Conservation (phyloP, 2,113 vertebrate species). For the Vicugna pacos region DNA sequence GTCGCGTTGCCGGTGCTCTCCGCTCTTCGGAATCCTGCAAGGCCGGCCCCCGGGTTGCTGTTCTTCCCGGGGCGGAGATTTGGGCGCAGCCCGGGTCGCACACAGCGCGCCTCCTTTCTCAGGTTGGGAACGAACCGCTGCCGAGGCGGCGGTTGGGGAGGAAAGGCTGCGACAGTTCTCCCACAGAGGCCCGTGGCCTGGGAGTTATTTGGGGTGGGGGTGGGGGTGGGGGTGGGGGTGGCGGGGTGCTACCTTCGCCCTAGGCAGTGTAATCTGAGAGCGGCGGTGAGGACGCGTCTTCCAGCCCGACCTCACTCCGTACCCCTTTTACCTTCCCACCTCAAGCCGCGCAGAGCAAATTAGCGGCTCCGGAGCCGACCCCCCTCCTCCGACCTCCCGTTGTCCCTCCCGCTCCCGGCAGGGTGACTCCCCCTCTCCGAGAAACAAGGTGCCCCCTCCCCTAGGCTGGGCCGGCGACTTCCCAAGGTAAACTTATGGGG, state of each 20-base stretch:
- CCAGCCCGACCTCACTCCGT: not conserved
- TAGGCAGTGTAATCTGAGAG: not conserved
- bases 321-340: not conserved
- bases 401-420: not conserved
- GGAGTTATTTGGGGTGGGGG: not conserved
- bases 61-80: not conserved
- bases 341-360: not conserved
- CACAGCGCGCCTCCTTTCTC: not conserved
- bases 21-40: not conserved
- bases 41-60: not conserved
- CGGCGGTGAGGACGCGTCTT: not conserved
- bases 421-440: not conserved
- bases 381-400: not conserved
- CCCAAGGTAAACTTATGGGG: slow-evolving; percentile 88
- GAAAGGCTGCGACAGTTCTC: not conserved
- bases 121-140: not conserved
- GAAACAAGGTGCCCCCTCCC: slow-evolving; percentile 69
- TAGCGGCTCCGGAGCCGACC: not conserved
- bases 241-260: not conserved
- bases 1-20: not conserved
- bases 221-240: accelerated
- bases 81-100: not conserved
- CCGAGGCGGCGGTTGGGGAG: no score
- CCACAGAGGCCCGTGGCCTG: not conserved
- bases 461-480: slow-evolving; percentile 81